Base-by-base conservation (phyloP, 2,888 invertebrate species). In the Drosophila macrothrix region DNA sequence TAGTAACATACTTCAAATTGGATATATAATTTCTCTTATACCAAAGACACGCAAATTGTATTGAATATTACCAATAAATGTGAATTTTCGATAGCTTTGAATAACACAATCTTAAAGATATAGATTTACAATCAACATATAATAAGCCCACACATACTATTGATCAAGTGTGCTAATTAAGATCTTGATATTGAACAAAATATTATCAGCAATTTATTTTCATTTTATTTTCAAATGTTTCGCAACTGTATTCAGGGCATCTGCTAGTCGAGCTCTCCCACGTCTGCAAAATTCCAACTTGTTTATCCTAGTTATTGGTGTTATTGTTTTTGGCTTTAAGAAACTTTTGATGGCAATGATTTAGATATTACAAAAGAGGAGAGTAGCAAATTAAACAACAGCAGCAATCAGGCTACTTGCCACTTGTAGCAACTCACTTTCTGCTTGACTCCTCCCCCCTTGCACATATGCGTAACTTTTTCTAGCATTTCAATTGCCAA, bases 401-500 rank as follows among this genome's bases (percentile, higher is more conserved):
- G 16, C 50, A 41, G 35, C 78, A 80, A 75, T 75, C 78, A 76
- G 54, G 53, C 62, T 31, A 53, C 66, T 69, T 67, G 62, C 66
- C 46, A 28, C 73, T 58, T 41, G 22, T 41, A n/a, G 16, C 39
- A 29, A 31, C 5, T 29, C 22, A 9, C 37, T 22, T 22, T 4
- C 22, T 53, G 53, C 31, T 12, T 19, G 46, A 10, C 43, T 50
- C 22, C 37, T 14, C 14, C 35, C 22, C 22, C 1, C 22, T 10
- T 25, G 25, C 10, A 35, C 59, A 56, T 69, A 67, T 80, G 79
- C 76, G 72, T 71, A 86, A 84, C 75, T 84, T 84, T 86, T 84
- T 81, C 72, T 61, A 67, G 79, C 82, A 86, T 84, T 89, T 82
- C 89, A 86, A 86, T 86, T 86, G 87, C 89, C 88, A 86, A 89